Percentiles rank a stretch among this genome's conserved stretches.
Evolutionary conservation across 1,140 invertebrate species (phyloP).

Genomic region (Trinorchestia longiramus): DNA sequence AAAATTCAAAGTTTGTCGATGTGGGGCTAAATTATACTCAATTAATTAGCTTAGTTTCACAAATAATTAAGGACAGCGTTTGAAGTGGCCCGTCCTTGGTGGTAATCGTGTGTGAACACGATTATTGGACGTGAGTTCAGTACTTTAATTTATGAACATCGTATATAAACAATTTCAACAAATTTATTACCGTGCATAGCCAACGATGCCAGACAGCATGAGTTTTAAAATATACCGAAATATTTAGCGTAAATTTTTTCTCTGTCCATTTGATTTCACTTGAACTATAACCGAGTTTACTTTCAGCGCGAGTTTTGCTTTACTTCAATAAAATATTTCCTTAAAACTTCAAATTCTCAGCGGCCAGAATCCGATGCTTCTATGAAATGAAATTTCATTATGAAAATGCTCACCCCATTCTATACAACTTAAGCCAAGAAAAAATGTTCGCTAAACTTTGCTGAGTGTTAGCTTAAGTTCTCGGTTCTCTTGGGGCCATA

Average conservation of each 20-base stretch:
- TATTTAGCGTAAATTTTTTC: not conserved
- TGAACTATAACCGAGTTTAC: not conserved
- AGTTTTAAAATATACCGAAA: not conserved
- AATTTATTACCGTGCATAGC: not conserved
- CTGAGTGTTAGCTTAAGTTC: not conserved
- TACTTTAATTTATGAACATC: too few relatives aligned
- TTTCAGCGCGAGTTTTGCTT: not conserved
- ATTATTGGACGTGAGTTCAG: not conserved
- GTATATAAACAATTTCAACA: not conserved
- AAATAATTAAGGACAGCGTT: not conserved
- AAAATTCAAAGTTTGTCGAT: not conserved
- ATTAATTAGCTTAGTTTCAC: not conserved
- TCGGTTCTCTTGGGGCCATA: not conserved
- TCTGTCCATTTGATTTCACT: not conserved
- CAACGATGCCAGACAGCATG: not conserved
- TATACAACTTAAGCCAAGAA: not conserved
- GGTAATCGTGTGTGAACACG: not conserved
- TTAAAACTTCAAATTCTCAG: not conserved
- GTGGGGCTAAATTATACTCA: not conserved
- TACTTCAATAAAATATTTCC: not conserved
- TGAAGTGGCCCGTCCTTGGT: not conserved
- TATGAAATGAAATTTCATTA: conserved; percentile 32
- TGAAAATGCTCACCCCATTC: conserved; percentile 14
- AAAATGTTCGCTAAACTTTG: not conserved
- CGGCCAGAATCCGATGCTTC: not conserved